phyloP scores from a whole-genome alignment of 2,888 invertebrate species.

The Glyphotaelius pellucidus region DNA sequence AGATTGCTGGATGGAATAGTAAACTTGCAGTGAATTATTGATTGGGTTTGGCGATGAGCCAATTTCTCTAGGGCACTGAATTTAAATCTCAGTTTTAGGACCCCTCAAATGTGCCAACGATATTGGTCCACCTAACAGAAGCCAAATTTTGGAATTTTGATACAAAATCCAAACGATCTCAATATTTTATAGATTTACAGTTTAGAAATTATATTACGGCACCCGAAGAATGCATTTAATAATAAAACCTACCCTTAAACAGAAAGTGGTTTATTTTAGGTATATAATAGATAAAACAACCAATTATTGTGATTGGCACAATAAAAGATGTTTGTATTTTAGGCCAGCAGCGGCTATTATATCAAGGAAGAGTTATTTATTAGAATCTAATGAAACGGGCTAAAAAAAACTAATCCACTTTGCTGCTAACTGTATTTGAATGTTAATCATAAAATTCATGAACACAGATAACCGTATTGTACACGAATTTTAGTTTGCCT shows the following conservation, averaged over 20 bases:
- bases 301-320: too few relatives aligned
- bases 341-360: too few relatives aligned
- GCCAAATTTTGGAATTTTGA: neutral
- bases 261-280: too few relatives aligned
- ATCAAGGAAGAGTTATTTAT: too few relatives aligned
- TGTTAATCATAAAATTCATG: neutral
- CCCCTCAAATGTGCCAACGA: slow-evolving; percentile 15
- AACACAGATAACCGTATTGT: neutral
- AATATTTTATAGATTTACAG: too few relatives aligned
- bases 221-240: too few relatives aligned
- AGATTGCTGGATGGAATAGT: slow-evolving; percentile 42
- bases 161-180: neutral
- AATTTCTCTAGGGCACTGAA: slow-evolving; percentile 11
- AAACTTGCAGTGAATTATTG: slow-evolving; percentile 49
- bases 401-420: too few relatives aligned
- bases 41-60: slow-evolving; percentile 34
- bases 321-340: too few relatives aligned
- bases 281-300: too few relatives aligned
- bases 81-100: slow-evolving; percentile 44
- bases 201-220: too few relatives aligned
- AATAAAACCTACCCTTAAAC: too few relatives aligned
- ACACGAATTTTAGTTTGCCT: neutral
- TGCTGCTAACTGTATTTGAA: neutral
- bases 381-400: too few relatives aligned
- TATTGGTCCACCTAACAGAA: neutral